Base-by-base conservation (phyloP, 2,888 invertebrate species). In the Lagria hirta region DNA sequence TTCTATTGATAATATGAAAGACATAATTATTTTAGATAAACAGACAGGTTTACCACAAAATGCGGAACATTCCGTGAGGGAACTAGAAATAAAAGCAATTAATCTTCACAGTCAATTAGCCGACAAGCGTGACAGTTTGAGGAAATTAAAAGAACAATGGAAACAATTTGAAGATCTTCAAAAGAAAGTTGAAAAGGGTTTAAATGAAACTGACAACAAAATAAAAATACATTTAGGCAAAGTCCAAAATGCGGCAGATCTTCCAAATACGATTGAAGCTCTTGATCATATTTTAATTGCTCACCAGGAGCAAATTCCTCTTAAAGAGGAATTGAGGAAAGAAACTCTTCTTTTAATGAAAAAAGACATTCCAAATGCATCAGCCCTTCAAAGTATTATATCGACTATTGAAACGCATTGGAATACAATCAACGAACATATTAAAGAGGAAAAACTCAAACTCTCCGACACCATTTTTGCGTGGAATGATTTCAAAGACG, bases 301-400 rank as follows among this genome's bases (percentile, higher is more conserved):
- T n/a, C 77, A 77, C 55, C 78, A 80, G 57, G 75, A 78, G 8
- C 81, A 83, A 54, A 76, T 77, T 54, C 71, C 77, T 3, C 72
- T 83, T 0, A 83, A 85, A 61, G 82, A 86, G 51, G 80, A 83
- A 52, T 74, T 92, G n/a, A 81, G 86, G 58, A 82, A 83, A 60
- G 85, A 89, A 73, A 91, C 89, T 1, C 75, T 86, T 37, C 78
- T 83, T 58, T 71, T 91, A 51, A 83, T 91, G 82, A 83, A 86
- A 62, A 84, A 88, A 73, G 86, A 94, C 71, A 83, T 88, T 61
- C 79, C 83, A 34, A 87, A 87, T 54, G 83, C 87, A 70, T 83
- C 86, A 0, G 80, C 82, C 1, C 84, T 92, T 45, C 92, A 93
- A 69, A 86, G 86, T 55, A 82, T 84, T 28, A 70, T 93, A 1